phyloP scores from a whole-genome alignment of 1,140 invertebrate genomes.

The Tyrophagus putrescentiae region DNA sequence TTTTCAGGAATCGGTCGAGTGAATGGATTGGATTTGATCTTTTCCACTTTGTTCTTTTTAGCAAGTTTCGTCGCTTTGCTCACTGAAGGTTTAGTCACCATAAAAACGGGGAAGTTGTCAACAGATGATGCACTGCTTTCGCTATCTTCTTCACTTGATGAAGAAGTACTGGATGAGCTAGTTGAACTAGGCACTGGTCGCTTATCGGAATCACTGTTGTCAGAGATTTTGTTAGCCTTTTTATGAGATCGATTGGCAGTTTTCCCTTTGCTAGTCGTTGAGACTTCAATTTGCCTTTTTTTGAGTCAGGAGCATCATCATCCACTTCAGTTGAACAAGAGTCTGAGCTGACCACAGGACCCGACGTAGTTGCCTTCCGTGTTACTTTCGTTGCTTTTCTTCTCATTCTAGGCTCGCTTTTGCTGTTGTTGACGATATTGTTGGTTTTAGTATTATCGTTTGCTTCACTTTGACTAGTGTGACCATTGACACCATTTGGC shows the following conservation, averaged over 20 bases:
- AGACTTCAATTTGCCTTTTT: background rate
- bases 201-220: constrained; percentile 42
- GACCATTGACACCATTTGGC: background rate
- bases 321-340: constrained; percentile 20
- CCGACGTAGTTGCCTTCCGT: background rate
- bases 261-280: constrained; percentile 29
- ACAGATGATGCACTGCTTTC: constrained; percentile 5
- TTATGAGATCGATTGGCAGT: constrained; percentile 35
- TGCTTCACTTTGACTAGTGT: background rate
- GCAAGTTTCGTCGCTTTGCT: background rate
- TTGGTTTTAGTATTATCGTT: background rate
- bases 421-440: too few relatives aligned
- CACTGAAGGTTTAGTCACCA: constrained; percentile 14
- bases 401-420: too few relatives aligned
- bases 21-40: constrained; percentile 12
- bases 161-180: background rate
- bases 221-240: constrained; percentile 5
- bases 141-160: background rate
- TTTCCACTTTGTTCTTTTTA: constrained; percentile 16
- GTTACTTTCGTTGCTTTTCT: constrained; percentile 6
- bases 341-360: background rate
- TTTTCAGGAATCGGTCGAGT: constrained; percentile 5
- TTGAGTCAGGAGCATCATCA: constrained; percentile 25
- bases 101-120: constrained; percentile 6
- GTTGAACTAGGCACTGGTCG: constrained; percentile 41